A percentile compares a stretch with the other conserved stretches of the same genome.
Evolutionary conservation across 2,888 invertebrate species (phyloP).

Genomic region (Xestia rhomboidea): DNA sequence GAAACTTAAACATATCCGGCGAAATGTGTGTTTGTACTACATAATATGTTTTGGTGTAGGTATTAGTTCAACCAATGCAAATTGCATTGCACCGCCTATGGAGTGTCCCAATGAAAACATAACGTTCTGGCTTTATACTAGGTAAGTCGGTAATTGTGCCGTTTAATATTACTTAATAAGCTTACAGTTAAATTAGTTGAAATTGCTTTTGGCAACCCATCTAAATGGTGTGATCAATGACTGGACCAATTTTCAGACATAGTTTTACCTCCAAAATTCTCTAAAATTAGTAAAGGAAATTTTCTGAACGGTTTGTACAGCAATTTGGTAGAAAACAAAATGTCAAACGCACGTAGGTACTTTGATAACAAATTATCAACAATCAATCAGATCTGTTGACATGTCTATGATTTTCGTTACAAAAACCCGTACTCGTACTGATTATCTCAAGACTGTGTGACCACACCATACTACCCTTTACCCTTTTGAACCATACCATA

Average conservation of each 20-base stretch:
- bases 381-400: neutral
- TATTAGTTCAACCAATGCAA: slow-evolving; percentile 29
- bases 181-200: neutral
- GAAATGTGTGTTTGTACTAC: slow-evolving; percentile 10
- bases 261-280: too few relatives aligned
- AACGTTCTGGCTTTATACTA: slow-evolving; percentile 92
- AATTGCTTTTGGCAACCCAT: neutral
- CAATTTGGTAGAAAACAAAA: neutral
- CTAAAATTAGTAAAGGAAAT: too few relatives aligned
- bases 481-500: neutral
- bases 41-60: slow-evolving; percentile 48
- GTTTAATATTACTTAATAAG: neutral
- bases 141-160: slow-evolving; percentile 78
- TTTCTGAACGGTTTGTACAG: neutral
- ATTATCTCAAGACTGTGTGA: neutral
- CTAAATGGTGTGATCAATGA: neutral
- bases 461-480: too few relatives aligned
- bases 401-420: neutral
- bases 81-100: slow-evolving; percentile 81
- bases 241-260: neutral
- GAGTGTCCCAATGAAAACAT: slow-evolving; percentile 91
- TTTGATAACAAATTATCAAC: neutral
- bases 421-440: neutral
- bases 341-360: neutral
- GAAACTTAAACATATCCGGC: neutral